phyloP scores from a whole-genome alignment of 1,140 invertebrate genomes.

The Ostrea denselamellosa region DNA sequence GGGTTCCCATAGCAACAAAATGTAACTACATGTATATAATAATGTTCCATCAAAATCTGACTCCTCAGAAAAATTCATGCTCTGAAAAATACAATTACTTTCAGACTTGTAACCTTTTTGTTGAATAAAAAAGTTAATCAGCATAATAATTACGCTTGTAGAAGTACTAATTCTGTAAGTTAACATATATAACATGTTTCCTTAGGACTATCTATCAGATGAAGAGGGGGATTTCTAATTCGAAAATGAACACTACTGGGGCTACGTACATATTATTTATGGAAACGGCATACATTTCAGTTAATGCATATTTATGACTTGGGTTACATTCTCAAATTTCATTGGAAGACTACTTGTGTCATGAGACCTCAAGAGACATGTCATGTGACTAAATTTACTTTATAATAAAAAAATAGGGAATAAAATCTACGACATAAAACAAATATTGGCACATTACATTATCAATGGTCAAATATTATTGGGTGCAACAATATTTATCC shows the following conservation, averaged over 20 bases:
- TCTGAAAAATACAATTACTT: not conserved
- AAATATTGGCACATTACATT: slow-evolving; percentile 17
- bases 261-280: not conserved
- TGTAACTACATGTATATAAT: not conserved
- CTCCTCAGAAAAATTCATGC: not conserved
- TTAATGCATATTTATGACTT: slow-evolving; percentile 17
- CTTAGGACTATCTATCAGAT: not conserved
- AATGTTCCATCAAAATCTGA: not conserved
- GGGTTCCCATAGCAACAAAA: not conserved
- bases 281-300: not conserved
- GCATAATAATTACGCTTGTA: too few species aligned
- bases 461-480: not conserved
- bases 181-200: not conserved
- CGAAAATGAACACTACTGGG: slow-evolving; percentile 26
- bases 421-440: slow-evolving; percentile 19
- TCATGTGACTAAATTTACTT: not conserved
- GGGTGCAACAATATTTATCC: not conserved
- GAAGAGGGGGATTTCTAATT: not conserved
- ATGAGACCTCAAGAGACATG: slow-evolving; percentile 26
- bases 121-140: not conserved
- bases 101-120: not conserved
- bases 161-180: too few species aligned
- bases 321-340: slow-evolving; percentile 10
- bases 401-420: not conserved
- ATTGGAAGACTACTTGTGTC: slow-evolving; percentile 35